phyloP scores from a whole-genome alignment of 1,140 invertebrate genomes.

The Lepidotrigona ventralis region DNA sequence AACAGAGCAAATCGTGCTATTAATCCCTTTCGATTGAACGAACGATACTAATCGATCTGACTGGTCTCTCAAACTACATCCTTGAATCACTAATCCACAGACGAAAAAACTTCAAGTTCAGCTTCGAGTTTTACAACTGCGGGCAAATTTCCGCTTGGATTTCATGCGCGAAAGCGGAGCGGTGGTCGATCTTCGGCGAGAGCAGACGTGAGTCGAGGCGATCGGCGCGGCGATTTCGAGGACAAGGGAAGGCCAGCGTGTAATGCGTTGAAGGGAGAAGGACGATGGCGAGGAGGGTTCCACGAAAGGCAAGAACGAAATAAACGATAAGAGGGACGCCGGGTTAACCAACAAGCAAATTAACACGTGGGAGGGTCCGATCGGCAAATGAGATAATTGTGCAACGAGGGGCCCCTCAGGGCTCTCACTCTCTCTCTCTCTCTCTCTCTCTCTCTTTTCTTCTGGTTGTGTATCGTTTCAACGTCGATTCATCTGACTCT shows the following conservation, averaged over 20 bases:
- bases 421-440: slow-evolving; percentile 18
- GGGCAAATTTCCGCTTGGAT: not conserved
- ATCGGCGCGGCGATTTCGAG: slow-evolving; percentile 45
- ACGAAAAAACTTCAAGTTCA: too few relatives aligned
- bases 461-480: slow-evolving; percentile 36
- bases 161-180: slow-evolving; percentile 19
- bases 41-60: too few relatives aligned
- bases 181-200: slow-evolving; percentile 46
- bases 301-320: slow-evolving; percentile 66
- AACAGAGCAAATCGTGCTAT: too few relatives aligned
- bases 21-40: too few relatives aligned
- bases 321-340: slow-evolving; percentile 67
- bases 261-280: slow-evolving; percentile 17
- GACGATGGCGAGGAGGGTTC: slow-evolving; percentile 39
- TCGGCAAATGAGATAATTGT: slow-evolving; percentile 75
- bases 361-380: slow-evolving; percentile 74
- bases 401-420: slow-evolving; percentile 59
- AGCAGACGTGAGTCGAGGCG: slow-evolving; percentile 26
- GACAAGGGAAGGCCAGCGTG: slow-evolving; percentile 42
- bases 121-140: too few relatives aligned
- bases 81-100: too few relatives aligned
- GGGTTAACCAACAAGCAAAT: slow-evolving; percentile 80
- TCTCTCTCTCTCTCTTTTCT: not conserved
- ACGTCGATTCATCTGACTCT: slow-evolving; percentile 29
- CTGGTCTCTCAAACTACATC: too few relatives aligned